Base-by-base conservation (phyloP, 2,113 vertebrate species). In the Cairina moschata region DNA sequence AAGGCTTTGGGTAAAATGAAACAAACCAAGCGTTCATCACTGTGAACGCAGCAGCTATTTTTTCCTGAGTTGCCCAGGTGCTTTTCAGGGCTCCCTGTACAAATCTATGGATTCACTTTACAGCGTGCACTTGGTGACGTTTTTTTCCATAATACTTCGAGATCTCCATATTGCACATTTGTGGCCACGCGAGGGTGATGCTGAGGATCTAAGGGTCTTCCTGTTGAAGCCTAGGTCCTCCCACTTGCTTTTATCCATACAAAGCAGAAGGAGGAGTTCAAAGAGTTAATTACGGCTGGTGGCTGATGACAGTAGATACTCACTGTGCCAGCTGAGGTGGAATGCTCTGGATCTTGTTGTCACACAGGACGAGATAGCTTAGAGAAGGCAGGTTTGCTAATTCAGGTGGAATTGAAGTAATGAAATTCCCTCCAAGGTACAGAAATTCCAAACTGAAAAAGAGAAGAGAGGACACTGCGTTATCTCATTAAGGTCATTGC, bases 341-440 rank as follows among this genome's bases (percentile, higher is more conserved):
- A 82, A 99, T 98, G 86, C 99, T 99, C 96, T 99, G 99, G 95
- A 99, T 99, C 94, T 99, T 99, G 97, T 99, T 99, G 97, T 99
- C 99, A 97, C 99, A 99, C 56, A 99, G 97, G 22, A 99, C 99
- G 96, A 99, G 98, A 89, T 99, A 99, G 97, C 97, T 99, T 86
- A 99, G 98, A 95, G 97, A 98, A 66, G 99, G 98, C 88, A 99
- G 97, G 97, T 99, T 99, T 62, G 98, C 99, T 96, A 99, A 97
- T 97, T 99, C 99, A 58, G 98, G 98, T 89, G 99, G 99, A 95
- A 99, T 99, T 86, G 98, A 98, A 48, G 98, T 97, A 97, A 99
- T 99, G 97, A 99, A 98, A 97, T 99, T 99, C 87, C 99, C 99
- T 86, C 99, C 99, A 62, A 99, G 98, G 97, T 99, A 99, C 5